Evolutionary conservation across 2,888 invertebrate species (phyloP).

Genomic region (Sminthurinus aureus): DNA sequence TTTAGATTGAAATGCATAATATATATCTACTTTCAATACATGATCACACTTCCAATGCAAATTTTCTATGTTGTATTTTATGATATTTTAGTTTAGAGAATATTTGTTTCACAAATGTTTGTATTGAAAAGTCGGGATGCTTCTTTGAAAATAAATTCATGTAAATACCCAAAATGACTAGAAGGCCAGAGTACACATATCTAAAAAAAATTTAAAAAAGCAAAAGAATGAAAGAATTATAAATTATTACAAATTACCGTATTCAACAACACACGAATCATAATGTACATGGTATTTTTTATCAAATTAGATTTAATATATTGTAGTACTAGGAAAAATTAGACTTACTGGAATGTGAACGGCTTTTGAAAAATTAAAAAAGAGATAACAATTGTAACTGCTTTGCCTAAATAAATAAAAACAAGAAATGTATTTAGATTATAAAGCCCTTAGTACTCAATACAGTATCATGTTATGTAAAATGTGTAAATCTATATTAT

Average conservation of each 20-base stretch:
- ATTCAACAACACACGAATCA: too few relatives aligned
- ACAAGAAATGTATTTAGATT: too few relatives aligned
- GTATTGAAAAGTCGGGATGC: conserved; percentile 50
- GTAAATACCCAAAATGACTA: conserved; percentile 91
- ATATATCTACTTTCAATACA: neutral
- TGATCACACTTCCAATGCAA: conserved; percentile 29
- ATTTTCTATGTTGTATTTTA: conserved; percentile 12
- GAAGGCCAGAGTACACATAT: conserved; percentile 87
- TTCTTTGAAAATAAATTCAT: conserved; percentile 90
- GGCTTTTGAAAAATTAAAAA: conserved; percentile 95
- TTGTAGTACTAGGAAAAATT: neutral
- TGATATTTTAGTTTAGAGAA: neutral
- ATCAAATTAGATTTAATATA: neutral
- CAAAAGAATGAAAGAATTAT: neutral
- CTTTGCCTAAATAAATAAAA: too few relatives aligned
- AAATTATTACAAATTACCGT: neutral
- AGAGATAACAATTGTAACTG: conserved; percentile 89
- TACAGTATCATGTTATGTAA: too few relatives aligned
- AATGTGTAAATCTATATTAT: too few relatives aligned
- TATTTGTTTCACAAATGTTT: conserved; percentile 10
- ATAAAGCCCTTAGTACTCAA: too few relatives aligned
- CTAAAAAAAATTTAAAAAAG: conserved; percentile 67
- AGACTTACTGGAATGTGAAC: conserved; percentile 86
- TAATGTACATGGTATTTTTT: neutral
- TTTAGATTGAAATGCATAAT: neutral